phyloP scores from a whole-genome alignment of 2,113 vertebrate genomes.

The Psephotus haematonotus region DNA sequence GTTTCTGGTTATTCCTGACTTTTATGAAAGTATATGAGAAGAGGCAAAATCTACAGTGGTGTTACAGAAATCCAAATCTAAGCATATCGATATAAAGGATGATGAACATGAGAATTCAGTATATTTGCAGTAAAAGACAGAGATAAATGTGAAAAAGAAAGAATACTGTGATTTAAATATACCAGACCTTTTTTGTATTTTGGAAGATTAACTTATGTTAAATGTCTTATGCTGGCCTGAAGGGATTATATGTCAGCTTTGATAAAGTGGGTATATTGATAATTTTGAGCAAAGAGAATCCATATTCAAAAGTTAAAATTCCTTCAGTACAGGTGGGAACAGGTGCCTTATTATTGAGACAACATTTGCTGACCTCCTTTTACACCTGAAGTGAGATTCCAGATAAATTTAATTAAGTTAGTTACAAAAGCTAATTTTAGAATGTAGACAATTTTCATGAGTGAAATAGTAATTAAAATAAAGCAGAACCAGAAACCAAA shows the following conservation, averaged over 20 bases:
- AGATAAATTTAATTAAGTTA: not conserved
- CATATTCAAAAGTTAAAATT: not conserved
- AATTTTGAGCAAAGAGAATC: not conserved
- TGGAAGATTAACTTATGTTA: not conserved
- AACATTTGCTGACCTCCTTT: not conserved
- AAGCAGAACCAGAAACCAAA: not conserved
- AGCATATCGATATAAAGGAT: not conserved
- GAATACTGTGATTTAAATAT: not conserved
- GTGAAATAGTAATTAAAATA: not conserved
- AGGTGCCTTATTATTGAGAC: not conserved
- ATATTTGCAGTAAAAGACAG: not conserved
- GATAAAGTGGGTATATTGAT: not conserved
- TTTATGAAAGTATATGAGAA: not conserved
- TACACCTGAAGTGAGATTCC: not conserved
- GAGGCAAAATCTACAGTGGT: not conserved
- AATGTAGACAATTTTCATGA: not conserved
- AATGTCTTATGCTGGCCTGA: not conserved
- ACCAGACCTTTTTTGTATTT: not conserved
- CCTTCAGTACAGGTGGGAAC: not conserved
- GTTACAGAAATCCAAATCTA: not conserved
- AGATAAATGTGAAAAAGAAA: not conserved
- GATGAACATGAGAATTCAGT: not conserved
- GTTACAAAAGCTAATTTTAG: not conserved
- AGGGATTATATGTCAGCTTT: not conserved
- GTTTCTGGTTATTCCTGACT: not conserved